phyloP scores from a whole-genome alignment of 2,888 invertebrate species.

The Leptopterna dolabrata region DNA sequence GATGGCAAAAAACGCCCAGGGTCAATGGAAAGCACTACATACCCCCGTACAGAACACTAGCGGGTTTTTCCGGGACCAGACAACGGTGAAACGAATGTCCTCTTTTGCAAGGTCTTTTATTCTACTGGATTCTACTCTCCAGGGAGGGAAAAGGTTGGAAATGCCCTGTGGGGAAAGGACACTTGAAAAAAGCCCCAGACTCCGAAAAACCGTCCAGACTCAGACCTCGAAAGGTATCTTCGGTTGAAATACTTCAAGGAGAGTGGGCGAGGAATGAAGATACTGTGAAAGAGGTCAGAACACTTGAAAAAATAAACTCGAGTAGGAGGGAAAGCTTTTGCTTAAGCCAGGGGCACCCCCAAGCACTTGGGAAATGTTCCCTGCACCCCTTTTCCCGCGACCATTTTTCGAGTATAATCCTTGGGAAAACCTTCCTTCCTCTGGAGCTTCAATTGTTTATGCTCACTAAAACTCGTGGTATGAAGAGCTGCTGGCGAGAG shows the following conservation, averaged over 20 bases:
- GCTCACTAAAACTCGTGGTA: slow-evolving; percentile 29
- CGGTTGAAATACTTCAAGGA: not conserved
- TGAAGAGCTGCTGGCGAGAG: not conserved
- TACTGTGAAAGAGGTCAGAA: not conserved
- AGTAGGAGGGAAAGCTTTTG: slow-evolving; percentile 9
- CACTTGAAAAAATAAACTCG: slow-evolving; percentile 32
- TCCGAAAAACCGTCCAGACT: not conserved
- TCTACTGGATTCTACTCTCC: not conserved
- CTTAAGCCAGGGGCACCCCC: not conserved
- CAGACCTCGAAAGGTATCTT: not conserved
- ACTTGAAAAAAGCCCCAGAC: not conserved
- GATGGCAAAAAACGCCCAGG: not conserved
- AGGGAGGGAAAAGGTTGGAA: not conserved
- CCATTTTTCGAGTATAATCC: slow-evolving; percentile 7
- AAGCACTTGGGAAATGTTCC: not conserved
- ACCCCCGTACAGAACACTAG: not conserved
- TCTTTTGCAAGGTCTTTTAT: slow-evolving; percentile 34
- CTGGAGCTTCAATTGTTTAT: slow-evolving; percentile 32
- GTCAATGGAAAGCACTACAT: not conserved
- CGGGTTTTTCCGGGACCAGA: not conserved
- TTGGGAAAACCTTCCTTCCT: not conserved
- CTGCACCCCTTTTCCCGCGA: not conserved
- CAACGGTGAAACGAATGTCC: slow-evolving; percentile 17
- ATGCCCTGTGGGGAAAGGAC: not conserved
- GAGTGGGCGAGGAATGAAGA: not conserved